A percentile compares a stretch with the other conserved stretches of the same genome.
These are phyloP conservation scores for Catalaphyllia jardinei DNA, from an alignment of 64 coral and sea anemone genomes.

Conservation along the genomic window DNA sequence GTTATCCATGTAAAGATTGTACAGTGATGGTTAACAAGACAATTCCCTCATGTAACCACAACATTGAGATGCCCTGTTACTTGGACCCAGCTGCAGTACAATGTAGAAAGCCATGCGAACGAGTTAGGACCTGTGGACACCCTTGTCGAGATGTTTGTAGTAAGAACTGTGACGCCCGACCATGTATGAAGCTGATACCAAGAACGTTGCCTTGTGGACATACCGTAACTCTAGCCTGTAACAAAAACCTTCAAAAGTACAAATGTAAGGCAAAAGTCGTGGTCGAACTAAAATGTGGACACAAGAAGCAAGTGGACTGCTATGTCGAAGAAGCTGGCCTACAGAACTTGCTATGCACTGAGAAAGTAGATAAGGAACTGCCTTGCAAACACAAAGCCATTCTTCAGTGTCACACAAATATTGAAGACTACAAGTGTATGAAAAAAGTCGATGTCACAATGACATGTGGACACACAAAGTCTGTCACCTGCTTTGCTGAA, in stretches of 20 bases:
- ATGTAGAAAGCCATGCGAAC: too few relatives aligned
- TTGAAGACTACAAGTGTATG: slow-evolving; percentile 8
- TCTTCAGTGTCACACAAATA: slow-evolving; percentile 24
- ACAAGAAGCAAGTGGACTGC: too few relatives aligned
- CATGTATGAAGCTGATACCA: neutral
- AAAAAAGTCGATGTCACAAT: neutral
- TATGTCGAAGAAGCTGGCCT: too few relatives aligned
- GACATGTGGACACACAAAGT: slow-evolving; percentile 22
- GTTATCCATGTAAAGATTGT: neutral
- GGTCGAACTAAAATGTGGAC: neutral
- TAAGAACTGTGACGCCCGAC: too few relatives aligned
- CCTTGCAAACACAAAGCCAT: slow-evolving; percentile 44
- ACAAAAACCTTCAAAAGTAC: neutral
- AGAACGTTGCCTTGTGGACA: slow-evolving; percentile 24
- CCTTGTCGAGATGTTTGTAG: too few relatives aligned
- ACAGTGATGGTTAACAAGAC: too few relatives aligned
- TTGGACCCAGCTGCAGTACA: too few relatives aligned
- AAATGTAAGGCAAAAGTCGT: neutral
- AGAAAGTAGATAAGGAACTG: neutral
- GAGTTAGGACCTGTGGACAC: too few relatives aligned
- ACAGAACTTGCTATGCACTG: neutral
- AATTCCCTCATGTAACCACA: too few relatives aligned
- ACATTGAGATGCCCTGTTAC: too few relatives aligned
- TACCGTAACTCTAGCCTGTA: neutral
- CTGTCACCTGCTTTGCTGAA: neutral